Percentiles rank a stretch among this genome's conserved stretches.
phyloP scores from a whole-genome alignment of 2,113 vertebrate genomes.

The Spizaetus ornatus region DNA sequence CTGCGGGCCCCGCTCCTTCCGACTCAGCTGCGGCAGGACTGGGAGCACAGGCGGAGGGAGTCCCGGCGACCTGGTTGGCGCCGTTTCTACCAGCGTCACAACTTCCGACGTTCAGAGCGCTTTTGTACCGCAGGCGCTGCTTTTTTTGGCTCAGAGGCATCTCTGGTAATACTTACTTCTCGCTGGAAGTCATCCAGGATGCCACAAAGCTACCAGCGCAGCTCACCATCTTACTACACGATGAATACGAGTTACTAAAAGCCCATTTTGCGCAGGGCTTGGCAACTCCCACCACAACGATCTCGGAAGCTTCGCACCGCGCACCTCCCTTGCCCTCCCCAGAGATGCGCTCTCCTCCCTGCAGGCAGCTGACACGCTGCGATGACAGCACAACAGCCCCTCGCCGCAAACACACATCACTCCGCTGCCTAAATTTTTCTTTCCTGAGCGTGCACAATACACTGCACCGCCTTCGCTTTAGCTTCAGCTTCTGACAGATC shows the following conservation, averaged over 20 bases:
- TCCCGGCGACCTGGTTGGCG: accelerated
- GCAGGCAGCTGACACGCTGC: accelerated
- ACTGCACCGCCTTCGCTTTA: neutral
- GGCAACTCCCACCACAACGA: accelerated
- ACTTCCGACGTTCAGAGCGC: accelerated
- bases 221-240: accelerated
- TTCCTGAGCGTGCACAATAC: neutral
- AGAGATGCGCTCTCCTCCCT: neutral
- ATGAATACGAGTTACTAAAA: neutral
- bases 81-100: neutral
- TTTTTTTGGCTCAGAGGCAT: neutral
- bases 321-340: neutral
- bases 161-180: accelerated
- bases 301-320: neutral
- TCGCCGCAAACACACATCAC: accelerated
- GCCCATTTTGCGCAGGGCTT: neutral
- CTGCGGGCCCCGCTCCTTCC: neutral
- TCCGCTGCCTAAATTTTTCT: neutral
- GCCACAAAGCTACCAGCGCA: neutral
- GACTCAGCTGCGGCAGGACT: accelerated
- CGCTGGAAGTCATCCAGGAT: neutral
- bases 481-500: neutral
- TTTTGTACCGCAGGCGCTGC: neutral
- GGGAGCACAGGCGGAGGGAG: accelerated
- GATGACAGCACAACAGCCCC: neutral